Evolutionary conservation across 2,113 vertebrate species (phyloP), one percentile per base, ranked within the genome.

Genomic region (Oxygymnocypris stewartii): DNA sequence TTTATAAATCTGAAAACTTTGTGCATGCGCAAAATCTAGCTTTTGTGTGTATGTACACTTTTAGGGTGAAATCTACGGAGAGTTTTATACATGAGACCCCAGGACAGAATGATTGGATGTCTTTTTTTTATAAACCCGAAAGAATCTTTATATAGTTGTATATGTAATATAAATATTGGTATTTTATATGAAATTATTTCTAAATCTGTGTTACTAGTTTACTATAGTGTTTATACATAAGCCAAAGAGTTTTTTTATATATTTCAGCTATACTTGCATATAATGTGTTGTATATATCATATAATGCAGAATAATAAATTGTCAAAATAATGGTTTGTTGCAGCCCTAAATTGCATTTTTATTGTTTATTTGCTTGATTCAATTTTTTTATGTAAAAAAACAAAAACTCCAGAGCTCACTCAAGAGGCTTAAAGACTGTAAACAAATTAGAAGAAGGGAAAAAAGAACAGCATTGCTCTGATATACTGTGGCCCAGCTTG

Each of bases 381-480:
- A 35, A 54, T 20, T 67, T 23, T 49, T 49, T 47, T 47, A 35
- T 67, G 37, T 86, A n/a, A 63, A 16, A 69, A 73, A 77, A 18
- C 81, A 89, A 82, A 67, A 31, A 79, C 71, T 86, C 49, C 77
- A 85, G 79, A 82, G 77, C 74, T 61, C n/a, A 69, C 37, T 61
- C 80, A 61, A 82, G 25, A 25, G n/a, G 54, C 77, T 82, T 77
- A 79, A 85, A 85, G 57, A 75, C 67, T 86, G 44, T 82, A 89
- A 85, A 89, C 82, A 87, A 31, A 88, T 82, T 85, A 79, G 31
- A 85, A 6, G 74, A 28, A 37, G 65, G 77, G 12, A 67, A 76
- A 86, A n/a, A 85, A 65, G 16, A 59, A 81, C 59, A 49, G 77
- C 40, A 51, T n/a, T 82, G 73, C 61, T 73, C 75, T 84, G 51